Evolutionary conservation across 1,140 invertebrate genomes (phyloP), one percentile per base, ranked within the genome.

Genomic region (Eubasilissa regina): DNA sequence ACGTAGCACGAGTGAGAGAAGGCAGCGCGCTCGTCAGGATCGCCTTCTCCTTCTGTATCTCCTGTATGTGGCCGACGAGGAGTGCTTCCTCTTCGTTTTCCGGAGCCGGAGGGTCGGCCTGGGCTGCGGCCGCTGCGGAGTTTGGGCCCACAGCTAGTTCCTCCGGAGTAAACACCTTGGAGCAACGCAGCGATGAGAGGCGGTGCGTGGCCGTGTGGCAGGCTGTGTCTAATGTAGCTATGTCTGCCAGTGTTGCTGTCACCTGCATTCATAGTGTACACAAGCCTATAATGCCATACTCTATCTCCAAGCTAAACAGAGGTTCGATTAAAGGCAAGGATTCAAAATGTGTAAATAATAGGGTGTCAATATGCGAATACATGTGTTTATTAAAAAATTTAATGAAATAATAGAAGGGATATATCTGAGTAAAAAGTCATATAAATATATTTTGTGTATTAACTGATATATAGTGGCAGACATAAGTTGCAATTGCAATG

Each of bases 211-310:
- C 95, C 9, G 94, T 94, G 80, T 95, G 94, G 84, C 93, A 93
- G 21, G 94, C 95, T 1, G 92, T 92, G 82, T 98, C 97, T 68
- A 98, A 88, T 0, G 95, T 96, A 84, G 95, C 94, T 82, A 98
- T 97, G 86, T 98, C 96, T 44, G 93, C 94, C 35, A 98, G 87
- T 4, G 96, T 97, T 15, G 92, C 91, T 68, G 92, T 91, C 0
- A 97, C 92, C 86, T 96, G 93, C 86, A 95, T 81, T 35, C 25
- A 35, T 6, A 35, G 25, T 3, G 25, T 35, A 35, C 25, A 60
- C n/a, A 60, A n/a, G 17, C 4, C n/a, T 51, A 51, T 51, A 3
- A 4, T 13, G 9, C 3, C 48, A 51, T 12, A 51, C 3, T 51
- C n/a, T n/a, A n/a, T n/a, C n/a, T n/a, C n/a, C n/a, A n/a, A n/a